Evolutionary conservation across 2,113 vertebrate species (phyloP), one percentile per base, ranked within the genome.

Genomic region (Merops nubicus): DNA sequence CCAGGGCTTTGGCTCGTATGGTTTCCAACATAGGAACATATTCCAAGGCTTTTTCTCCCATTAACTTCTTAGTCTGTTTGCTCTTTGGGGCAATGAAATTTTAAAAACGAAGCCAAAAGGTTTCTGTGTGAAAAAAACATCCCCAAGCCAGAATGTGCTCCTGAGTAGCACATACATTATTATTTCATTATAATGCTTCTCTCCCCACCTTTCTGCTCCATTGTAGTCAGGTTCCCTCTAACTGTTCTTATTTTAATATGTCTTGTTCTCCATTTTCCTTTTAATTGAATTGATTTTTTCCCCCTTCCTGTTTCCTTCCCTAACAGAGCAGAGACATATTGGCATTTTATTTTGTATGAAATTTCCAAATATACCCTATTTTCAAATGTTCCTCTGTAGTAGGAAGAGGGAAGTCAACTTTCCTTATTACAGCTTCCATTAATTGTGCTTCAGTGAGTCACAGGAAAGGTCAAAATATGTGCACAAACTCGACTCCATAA

Each of bases 341-440:
- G 29, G 54, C 73, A 43, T 79, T 94, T 83, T 54, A 77, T 34
- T 92, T 94, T 83, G 54, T 43, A 76, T 51, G 63, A 86, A 91
- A 84, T 43, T 74, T 90, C 64, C 3, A 45, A 70, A 86, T 59
- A 62, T 25, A 70, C 50, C 33, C 43, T 43, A 33, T 86, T 91
- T 81, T 29, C 36, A 91, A 65, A 70, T 4, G 50, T 90, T 93
- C 54, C 75, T 91, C 70, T 93, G 59, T 70, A 79, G 33, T 29
- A 85, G 45, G 53, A 69, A 77, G 67, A 74, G 60, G 79, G 51
- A 95, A 95, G 36, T 88, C 59, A 86, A 17, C 51, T 89, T 94
- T 83, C n/a, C 51, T 78, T 91, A 29, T 75, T 87, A 53, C 12
- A 51, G 56, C n/a, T 91, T 94, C 93, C 92, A 96, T 95, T 96